Conservation (phyloP, 2,888 invertebrate species). For the Callinectes sapidus region DNA sequence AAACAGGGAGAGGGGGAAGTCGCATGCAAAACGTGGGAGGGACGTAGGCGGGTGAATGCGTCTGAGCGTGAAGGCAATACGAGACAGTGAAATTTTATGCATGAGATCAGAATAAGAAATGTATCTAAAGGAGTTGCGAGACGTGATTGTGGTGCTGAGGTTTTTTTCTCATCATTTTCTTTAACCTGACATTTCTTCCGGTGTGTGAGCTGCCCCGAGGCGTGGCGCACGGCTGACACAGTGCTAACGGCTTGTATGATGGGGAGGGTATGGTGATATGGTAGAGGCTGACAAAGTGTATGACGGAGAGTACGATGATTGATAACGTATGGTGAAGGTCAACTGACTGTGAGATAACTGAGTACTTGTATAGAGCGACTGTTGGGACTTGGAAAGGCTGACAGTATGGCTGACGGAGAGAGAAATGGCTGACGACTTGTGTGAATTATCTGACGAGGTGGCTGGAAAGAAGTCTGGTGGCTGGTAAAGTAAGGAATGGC, state of each 20-base stretch:
- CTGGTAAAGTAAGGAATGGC: background rate
- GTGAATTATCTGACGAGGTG: no score
- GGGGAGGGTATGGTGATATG: background rate
- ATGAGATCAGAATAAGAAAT: slow-evolving; percentile 4
- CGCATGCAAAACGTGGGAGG: background rate
- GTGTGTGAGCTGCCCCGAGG: background rate
- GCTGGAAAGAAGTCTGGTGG: background rate
- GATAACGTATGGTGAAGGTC: background rate
- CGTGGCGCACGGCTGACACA: background rate
- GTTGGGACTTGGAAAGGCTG: background rate
- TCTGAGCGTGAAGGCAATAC: slow-evolving; percentile 18
- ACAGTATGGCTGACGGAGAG: background rate
- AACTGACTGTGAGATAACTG: background rate
- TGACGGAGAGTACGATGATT: background rate
- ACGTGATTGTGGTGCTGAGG: background rate
- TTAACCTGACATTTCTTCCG: background rate
- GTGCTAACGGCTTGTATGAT: background rate
- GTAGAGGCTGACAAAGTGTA: background rate
- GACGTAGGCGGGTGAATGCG: background rate
- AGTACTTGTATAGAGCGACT: background rate
- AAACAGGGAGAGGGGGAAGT: background rate
- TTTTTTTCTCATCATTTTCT: background rate
- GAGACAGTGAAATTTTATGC: slow-evolving; percentile 32
- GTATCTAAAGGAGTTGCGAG: background rate
- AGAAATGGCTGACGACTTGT: no score